phyloP scores from a whole-genome alignment of 2,888 invertebrate genomes.

The Pristionchus maxplancki region DNA sequence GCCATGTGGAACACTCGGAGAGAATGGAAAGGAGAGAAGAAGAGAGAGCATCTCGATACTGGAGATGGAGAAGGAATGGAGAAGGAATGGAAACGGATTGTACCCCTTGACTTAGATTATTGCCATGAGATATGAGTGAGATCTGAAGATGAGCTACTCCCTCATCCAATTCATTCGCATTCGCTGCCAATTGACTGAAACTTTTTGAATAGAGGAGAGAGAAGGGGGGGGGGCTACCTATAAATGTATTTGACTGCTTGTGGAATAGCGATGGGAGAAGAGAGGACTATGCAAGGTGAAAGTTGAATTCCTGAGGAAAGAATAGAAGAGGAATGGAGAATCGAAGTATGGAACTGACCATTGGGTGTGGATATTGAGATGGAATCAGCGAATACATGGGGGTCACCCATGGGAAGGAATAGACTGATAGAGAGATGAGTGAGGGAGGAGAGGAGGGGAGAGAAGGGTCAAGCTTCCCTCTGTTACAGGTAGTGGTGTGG shows the following conservation, averaged over 20 bases:
- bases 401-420: conserved; percentile 24
- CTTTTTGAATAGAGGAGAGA: too few species aligned
- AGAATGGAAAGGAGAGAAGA: conserved; percentile 33
- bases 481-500: conserved; percentile 39
- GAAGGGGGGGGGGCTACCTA: neutral
- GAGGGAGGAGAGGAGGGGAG: conserved; percentile 33
- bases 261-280: conserved; percentile 46
- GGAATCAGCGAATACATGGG: conserved; percentile 45
- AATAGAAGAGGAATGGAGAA: neutral
- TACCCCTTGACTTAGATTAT: conserved; percentile 46
- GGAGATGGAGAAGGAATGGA: neutral
- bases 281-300: conserved; percentile 46
- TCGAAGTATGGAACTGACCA: neutral
- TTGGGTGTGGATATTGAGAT: conserved; percentile 45
- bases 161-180: conserved; percentile 53
- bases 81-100: neutral
- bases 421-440: neutral
- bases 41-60: conserved; percentile 46
- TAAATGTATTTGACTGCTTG: conserved; percentile 52
- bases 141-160: conserved; percentile 49
- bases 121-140: conserved; percentile 48
- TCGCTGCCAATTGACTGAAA: conserved; percentile 51
- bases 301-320: conserved; percentile 44
- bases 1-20: conserved; percentile 46
- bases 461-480: conserved; percentile 35